A percentile compares a stretch with the other conserved stretches of the same genome.
Conservation (phyloP, 2,113 vertebrate species). For the Prinia subflava region DNA sequence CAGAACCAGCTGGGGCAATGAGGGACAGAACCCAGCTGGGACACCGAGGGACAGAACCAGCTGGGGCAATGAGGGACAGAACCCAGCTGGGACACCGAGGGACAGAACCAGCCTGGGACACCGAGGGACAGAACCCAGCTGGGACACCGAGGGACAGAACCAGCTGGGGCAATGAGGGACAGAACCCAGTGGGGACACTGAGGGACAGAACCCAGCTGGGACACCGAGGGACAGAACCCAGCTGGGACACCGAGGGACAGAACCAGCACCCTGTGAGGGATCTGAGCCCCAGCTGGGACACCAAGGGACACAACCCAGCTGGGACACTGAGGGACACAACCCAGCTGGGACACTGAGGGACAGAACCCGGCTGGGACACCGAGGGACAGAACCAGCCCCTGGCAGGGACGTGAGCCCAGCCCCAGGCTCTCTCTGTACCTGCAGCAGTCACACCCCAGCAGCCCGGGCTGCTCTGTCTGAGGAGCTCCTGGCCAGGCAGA, state of each 20-base stretch:
- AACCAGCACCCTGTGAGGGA: too few relatives aligned
- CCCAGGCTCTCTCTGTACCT: neutral
- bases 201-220: neutral
- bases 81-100: neutral
- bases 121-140: too few relatives aligned
- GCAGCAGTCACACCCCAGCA: neutral
- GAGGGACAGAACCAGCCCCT: neutral
- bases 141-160: neutral
- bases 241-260: neutral
- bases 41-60: neutral
- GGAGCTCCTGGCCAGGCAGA: neutral
- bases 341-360: neutral
- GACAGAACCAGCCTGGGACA: neutral
- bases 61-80: neutral
- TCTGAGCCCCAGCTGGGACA: too few relatives aligned
- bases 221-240: too few relatives aligned
- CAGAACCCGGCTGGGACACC: neutral
- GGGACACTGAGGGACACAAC: neutral
- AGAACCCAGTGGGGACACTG: too few relatives aligned
- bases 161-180: neutral
- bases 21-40: too few relatives aligned
- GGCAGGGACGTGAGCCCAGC: neutral
- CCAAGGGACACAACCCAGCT: neutral
- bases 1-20: neutral
- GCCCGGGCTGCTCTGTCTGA: neutral